Base-by-base conservation (phyloP, 2,888 invertebrate species). In the Cyclophora punctaria region DNA sequence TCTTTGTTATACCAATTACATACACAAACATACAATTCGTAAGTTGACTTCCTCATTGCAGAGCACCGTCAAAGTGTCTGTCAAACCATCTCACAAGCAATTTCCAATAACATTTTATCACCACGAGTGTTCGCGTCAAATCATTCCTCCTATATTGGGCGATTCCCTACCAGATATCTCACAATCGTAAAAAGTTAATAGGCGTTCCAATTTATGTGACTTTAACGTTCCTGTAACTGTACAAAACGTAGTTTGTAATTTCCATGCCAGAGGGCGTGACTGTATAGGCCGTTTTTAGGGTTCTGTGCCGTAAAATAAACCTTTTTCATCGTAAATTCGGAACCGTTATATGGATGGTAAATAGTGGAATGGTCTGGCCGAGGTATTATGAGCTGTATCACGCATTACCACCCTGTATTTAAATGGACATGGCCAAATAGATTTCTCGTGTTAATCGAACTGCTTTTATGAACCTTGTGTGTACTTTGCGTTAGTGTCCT, bases 131-230 rank as follows among this genome's bases (percentile, higher is more conserved):
- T 58, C 58, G 59, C 61, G 63, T 59, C 60, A 65, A 63, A 63
- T 63, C 58, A 60, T 63, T 61, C 59, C 55, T 54, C 55, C 60
- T 53, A 62, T 62, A 63, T 63, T 58, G 59, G 57, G 56, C 51
- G 52, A 56, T 58, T 57, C 59, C 54, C 56, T 57, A 49, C 55
- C 61, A 66, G 64, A 64, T 66, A 64, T 62, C 64, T 59, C 54
- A 55, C 57, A 56, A 60, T 58, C 64, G 63, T 66, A 64, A 67
- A 66, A 67, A 66, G 63, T 68, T 68, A 68, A 68, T 66, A 64
- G 63, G 59, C 60, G 51, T 57, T 56, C 59, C 63, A 61, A 66
- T 66, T 67, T 68, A 67, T 64, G 63, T 63, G 62, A 63, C 59
- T 64, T 63, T 66, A 61, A 62, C 60, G 65, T 62, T 58, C 57